Base-by-base conservation (phyloP, 2,888 invertebrate species). In the Megaustenia siamemsis region DNA sequence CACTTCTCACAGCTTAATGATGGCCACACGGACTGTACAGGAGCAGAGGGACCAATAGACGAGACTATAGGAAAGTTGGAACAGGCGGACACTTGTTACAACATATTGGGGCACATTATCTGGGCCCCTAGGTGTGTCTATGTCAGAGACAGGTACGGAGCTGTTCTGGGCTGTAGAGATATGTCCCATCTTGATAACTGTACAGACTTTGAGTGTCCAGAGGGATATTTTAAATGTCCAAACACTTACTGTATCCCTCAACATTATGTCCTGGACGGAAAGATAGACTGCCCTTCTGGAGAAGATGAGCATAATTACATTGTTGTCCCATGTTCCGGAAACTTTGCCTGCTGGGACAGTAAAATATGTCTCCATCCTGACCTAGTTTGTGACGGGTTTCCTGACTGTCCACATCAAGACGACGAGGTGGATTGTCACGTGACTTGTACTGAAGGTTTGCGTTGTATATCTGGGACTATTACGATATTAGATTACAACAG, bases 341-440 rank as follows among this genome's bases (percentile, higher is more conserved):
- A 28, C 15, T 78, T 63, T 43, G 28, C 15, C n/a, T 78, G 78
- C 40, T 12, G 63, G 2, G n/a, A 28, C 12, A 15, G 38, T 1
- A 43, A 49, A 12, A n/a, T 82, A 1, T 82, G 75, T 63, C 32
- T 82, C 1, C 81, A 81, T 38, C 81, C 81, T 38, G 71, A 71
- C n/a, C 43, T 10, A 15, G 56, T 81, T n/a, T 81, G 81, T 32
- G 81, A 81, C 81, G 45, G 35, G 12, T 43, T 71, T 21, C 38
- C 38, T 6, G 32, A 81, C 40, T 81, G 81, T 45, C 56, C 81
- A 8, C 1, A 56, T 38, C 56, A 53, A 18, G 81, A 81, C 38
- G 81, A 81, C 56, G 81, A 81, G n/a, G 38, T 71, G 32, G 49
- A 53, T 24, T 81, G 81, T 53, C 35, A 71, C 28, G 81, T 81